Base-by-base conservation (phyloP, 2,113 vertebrate species). In the Axis porcinus region DNA sequence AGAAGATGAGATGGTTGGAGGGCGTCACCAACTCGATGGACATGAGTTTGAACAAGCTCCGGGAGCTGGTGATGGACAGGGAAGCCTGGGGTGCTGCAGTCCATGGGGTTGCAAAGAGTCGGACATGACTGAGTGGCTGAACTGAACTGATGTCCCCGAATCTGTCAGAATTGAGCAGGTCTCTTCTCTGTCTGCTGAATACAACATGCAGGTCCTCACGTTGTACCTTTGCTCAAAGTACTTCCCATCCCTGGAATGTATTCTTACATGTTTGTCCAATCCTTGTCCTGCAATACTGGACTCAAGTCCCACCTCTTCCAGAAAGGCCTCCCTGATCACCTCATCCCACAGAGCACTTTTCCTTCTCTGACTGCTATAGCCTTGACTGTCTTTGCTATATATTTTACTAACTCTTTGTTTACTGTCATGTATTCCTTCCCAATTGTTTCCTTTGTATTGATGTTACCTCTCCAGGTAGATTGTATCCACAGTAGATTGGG, bases 161-260 rank as follows among this genome's bases (percentile, higher is more conserved):
- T 95, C 45, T 57, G 89, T 76, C 82, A 97, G 57, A 94, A 74
- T 5, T 76, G 40, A 21, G 28, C 12, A 67, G 67, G 40, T 13
- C 28, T 94, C 36, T 93, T 88, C 17, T 97, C 70, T 86, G 55
- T 82, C 60, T 94, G 60, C 28, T 84, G 82, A 95, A 60, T 67
- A 70, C 55, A 91, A n/a, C 16, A 6, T 86, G 19, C 15, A 47
- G 67, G 16, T 86, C 25, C 30, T 96, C 33, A 52, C 54, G 87
- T 86, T 85, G 25, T 58, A 67, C 11, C 13, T 96, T 81, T 90
- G 40, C 47, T 91, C 50, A 70, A 82, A 89, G 7, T 90, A 92
- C 67, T 88, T 87, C 27, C 47, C 25, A 19, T 86, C 43, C 45
- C 15, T 78, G 28, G 27, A 74, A 33, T 87, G 58, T 76, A 19